Conservation (phyloP, 2,113 vertebrate species). For the Hemibagrus wyckioides region DNA sequence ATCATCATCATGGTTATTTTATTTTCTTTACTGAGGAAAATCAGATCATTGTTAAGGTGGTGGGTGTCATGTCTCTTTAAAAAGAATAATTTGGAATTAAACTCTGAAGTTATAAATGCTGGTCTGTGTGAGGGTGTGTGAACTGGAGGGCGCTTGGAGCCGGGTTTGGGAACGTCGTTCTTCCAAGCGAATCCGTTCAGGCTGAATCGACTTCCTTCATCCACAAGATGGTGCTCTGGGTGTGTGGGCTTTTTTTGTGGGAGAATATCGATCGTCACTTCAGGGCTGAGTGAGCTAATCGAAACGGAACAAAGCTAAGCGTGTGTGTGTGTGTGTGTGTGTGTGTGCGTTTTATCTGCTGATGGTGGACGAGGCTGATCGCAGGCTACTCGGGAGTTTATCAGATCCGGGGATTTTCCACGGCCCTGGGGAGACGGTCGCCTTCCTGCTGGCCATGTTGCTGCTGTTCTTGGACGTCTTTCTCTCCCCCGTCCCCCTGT, state of each 20-base stretch:
- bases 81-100: conserved; percentile 90
- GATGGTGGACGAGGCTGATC: conserved; percentile 86
- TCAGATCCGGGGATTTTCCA: conserved; percentile 97
- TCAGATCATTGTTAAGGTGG: conserved; percentile 83
- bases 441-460: conserved; percentile 78
- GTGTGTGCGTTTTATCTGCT: conserved; percentile 80
- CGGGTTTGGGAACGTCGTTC: not conserved
- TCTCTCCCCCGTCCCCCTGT: conserved; percentile 73
- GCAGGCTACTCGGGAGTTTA: conserved; percentile 87
- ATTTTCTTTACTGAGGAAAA: conserved; percentile 53
- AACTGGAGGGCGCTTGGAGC: conserved; percentile 50
- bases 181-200: not conserved
- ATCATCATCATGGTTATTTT: conserved; percentile 61
- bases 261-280: not conserved
- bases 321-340: conserved; percentile 31
- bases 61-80: conserved; percentile 83
- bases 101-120: conserved; percentile 81
- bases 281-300: conserved; percentile 2
- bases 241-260: not conserved
- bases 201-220: not conserved
- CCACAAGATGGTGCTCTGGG: not conserved
- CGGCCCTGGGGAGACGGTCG: conserved; percentile 89
- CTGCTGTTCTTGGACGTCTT: conserved; percentile 71
- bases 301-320: conserved; percentile 1
- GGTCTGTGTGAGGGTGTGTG: conserved; percentile 61